Base-by-base conservation (phyloP, 2,797 vertebrate species). In the Tiaroga cobitis region DNA sequence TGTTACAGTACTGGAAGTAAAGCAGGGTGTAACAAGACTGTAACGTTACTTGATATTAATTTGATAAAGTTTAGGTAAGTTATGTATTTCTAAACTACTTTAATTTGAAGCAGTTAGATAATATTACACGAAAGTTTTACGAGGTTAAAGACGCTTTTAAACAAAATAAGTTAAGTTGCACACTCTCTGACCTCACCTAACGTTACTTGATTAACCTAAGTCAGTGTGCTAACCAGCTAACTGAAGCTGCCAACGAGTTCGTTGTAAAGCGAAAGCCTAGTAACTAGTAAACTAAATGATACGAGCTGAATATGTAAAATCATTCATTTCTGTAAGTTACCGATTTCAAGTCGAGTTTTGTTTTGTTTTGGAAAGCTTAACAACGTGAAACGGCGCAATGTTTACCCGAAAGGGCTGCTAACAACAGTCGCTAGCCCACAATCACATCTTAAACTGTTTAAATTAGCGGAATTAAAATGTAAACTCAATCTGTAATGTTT, bases 211-310 rank as follows among this genome's bases (percentile, higher is more conserved):
- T 46, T 16, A 16, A 46, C 26, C 34, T 2, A 46, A 72, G 26
- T 39, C 65, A 4, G 32, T 26, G 69, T 84, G 82, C 82, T 84
- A 84, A 84, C 34, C 29, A 56, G 82, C 82, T 84, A 84, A 77
- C 82, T 5, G 46, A 51, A 67, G 3, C 72, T 37, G 16, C 16
- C 3, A 49, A 54, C 26, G 16, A 39, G 32, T 29, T 77, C 18
- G 32, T 13, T 37, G 4, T 43, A 56, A 84, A 77, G 34, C n/a
- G 4, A 59, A 77, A 77, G 11, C 8, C 24, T 16, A 21, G 10
- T 15, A 72, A 72, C 39, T 21, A 32, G 10, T 46, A 24, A 7
- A 34, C 16, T 6, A 73, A 63, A 46, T 32, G 2, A 10, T 49
- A 7, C 7, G 19, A 26, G 3, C 7, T 77, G 1, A 39, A 59